Evolutionary conservation across 2,113 vertebrate genomes (phyloP), one percentile per base, ranked within the genome.

Genomic region (Baryphthengus martii): DNA sequence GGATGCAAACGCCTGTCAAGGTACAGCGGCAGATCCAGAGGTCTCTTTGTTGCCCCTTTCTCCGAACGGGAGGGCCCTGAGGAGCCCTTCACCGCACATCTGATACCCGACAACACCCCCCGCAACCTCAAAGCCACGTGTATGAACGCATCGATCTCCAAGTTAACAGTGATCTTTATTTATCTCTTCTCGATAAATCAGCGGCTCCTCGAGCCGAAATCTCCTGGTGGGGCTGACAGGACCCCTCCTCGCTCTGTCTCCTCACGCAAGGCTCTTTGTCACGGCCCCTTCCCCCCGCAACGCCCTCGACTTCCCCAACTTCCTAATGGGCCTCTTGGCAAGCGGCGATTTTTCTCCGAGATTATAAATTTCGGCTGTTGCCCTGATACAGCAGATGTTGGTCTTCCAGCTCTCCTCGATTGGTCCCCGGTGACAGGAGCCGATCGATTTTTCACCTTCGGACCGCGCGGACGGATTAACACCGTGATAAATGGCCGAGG

Each of bases 401-500:
- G 94, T 88, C 95, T 97, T 95, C 95, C 91, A 97, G 97, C 92
- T 96, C 94, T 81, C 96, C 96, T 97, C 96, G 89, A 98, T 98
- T 80, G 97, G 95, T 98, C 98, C 98, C 98, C 17, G 5, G 97
- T 91, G 98, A 92, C 97, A 91, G 90, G 63, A 89, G 31, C 93
- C 93, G 70, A 97, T 98, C 96, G 97, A 98, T 98, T 98, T 96
- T 82, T 76, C 85, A 73, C 97, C 85, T 94, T 94, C 35, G 39
- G 89, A 45, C 52, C 3, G 74, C 44, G 55, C 21, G 37, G 97
- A 72, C 84, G 96, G 96, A 97, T 96, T 97, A 97, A 97, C 94
- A 97, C 96, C 4, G 97, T 99, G 99, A 99, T 99, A 98, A 98
- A 99, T 98, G 98, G 97, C 98, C 71, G 33, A 70, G 97, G 97